phyloP scores from a whole-genome alignment of 1,140 invertebrate genomes.

The Plutomurus gul region DNA sequence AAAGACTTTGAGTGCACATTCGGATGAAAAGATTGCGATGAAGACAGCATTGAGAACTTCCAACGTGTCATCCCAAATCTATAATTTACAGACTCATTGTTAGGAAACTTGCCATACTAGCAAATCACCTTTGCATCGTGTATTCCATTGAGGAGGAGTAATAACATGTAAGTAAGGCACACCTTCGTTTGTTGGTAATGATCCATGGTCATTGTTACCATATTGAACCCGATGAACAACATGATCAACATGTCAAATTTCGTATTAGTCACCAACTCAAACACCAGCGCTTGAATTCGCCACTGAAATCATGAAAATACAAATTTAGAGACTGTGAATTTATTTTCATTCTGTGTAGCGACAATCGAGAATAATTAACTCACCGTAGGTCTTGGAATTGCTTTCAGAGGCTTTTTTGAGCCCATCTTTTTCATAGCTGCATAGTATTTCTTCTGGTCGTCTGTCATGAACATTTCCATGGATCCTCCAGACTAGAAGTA shows the following conservation, averaged over 20 bases:
- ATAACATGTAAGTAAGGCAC: too few relatives aligned
- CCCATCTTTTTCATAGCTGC: constrained; percentile 99
- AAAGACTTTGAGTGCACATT: constrained; percentile 87
- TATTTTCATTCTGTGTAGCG: neutral
- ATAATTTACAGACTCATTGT: too few relatives aligned
- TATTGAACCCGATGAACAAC: constrained; percentile 97
- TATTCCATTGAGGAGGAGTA: too few relatives aligned
- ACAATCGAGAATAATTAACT: constrained; percentile 53
- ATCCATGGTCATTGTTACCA: constrained; percentile 98
- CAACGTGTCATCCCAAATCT: constrained; percentile 77
- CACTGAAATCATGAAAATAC: constrained; percentile 69
- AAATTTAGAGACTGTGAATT: neutral
- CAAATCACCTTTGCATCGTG: too few relatives aligned
- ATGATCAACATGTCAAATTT: constrained; percentile 99
- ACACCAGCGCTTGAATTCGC: constrained; percentile 91
- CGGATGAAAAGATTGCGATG: constrained; percentile 96
- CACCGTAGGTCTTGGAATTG: constrained; percentile 94
- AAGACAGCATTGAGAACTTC: constrained; percentile 95
- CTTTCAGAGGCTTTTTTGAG: constrained; percentile 96
- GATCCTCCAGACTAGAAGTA: constrained; percentile 78
- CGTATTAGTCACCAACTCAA: constrained; percentile 96
- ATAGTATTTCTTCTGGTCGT: constrained; percentile 99
- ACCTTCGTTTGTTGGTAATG: constrained; percentile 83
- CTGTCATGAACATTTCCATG: constrained; percentile 99
- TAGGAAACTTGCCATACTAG: too few relatives aligned